Base-by-base conservation (phyloP, 2,113 vertebrate species). In the Corythaeola cristata region DNA sequence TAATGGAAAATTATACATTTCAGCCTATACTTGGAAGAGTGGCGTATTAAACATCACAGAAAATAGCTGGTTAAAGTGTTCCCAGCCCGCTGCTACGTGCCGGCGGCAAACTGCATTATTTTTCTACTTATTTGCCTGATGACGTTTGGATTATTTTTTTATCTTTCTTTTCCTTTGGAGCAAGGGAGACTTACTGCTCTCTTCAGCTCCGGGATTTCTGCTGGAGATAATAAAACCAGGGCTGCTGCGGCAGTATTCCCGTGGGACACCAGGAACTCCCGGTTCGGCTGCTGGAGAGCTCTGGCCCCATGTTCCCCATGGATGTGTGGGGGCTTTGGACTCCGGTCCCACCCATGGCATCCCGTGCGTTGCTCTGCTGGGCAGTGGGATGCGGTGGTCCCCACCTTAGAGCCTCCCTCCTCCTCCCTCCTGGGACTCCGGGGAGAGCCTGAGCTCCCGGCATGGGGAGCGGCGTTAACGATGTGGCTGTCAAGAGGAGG, bases 1-100 rank as follows among this genome's bases (percentile, higher is more conserved):
- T 97, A 97, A 97, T 97, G 94, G 96, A 93, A 97, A 97, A 97
- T 97, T 97, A 97, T 95, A 96, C 86, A 97, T 96, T 96, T 96
- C 97, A 93, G 88, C 45, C 62, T 89, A 13, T 82, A 95, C 93
- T 95, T 94, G 90, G 82, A 78, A 96, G 90, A 95, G 59, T 6
- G 37, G 74, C 16, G 12, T 93, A 89, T 95, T 96, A 97, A 97
- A 95, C 92, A 93, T 93, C 73, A 28, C 85, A 82, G 90, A 94
- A 97, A 97, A 97, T 96, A 97, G 97, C 96, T 96, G 94, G 92
- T 90, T 97, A 85, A 94, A 96, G 94, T 71, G 77, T 96, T 94
- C 96, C 85, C 96, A 91, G 95, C 89, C 95, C 95, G 94, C 96
- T 95, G 96, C 41, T 93, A 68, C n/a, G 52, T 76, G 90, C 89